These are phyloP conservation scores for Pogoniulus pusillus DNA, from an alignment of 2,797 vertebrate genomes.

Conservation along the genomic window DNA sequence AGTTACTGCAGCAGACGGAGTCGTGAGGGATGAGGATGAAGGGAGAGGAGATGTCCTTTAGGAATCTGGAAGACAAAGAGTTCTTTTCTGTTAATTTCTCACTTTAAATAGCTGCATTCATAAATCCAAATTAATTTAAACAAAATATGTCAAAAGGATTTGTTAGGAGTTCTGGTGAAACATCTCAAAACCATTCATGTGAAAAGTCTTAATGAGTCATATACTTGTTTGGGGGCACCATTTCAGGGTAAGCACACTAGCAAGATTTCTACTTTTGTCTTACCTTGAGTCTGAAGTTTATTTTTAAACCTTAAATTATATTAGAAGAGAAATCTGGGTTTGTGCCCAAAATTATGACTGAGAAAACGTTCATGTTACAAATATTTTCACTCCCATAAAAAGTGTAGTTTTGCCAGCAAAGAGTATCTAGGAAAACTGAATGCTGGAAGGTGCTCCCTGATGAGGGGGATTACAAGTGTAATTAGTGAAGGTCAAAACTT, in stretches of 20 bases:
- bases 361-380: not conserved
- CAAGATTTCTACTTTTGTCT: not conserved
- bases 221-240: not conserved
- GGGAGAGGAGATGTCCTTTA: not conserved
- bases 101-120: not conserved
- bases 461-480: not conserved
- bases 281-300: not conserved
- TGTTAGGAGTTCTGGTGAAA: not conserved
- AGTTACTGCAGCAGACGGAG: slow-evolving; percentile 5
- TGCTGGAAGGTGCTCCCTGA: not conserved
- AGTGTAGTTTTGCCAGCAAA: not conserved
- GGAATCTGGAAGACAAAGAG: not conserved
- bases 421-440: not conserved
- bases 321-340: not conserved
- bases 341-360: not conserved
- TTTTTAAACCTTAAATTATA: not conserved
- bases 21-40: accelerated
- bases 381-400: not conserved
- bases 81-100: not conserved
- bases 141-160: not conserved
- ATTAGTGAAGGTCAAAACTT: not conserved
- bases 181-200: not conserved
- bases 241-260: not conserved
- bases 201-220: not conserved
- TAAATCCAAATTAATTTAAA: not conserved